These are phyloP conservation scores for Hoplodrina ambigua DNA, from an alignment of 2,888 invertebrate genomes.

Conservation along the genomic window DNA sequence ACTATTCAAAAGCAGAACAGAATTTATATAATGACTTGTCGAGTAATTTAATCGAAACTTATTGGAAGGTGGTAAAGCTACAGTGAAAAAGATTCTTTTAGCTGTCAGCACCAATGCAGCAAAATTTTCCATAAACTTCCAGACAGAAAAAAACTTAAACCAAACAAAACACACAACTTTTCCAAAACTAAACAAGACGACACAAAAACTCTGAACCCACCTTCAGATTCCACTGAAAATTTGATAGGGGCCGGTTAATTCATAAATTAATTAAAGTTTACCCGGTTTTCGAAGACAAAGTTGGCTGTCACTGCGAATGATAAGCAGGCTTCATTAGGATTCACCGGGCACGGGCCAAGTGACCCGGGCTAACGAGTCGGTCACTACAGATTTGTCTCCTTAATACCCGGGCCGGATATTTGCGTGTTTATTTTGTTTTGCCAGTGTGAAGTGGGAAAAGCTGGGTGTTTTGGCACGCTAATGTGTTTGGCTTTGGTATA, in stretches of 20 bases:
- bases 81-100: no score
- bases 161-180: slow-evolving; percentile 12
- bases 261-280: slow-evolving; percentile 88
- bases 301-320: slow-evolving; percentile 83
- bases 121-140: slow-evolving; percentile 2
- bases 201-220: slow-evolving; percentile 57
- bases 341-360: slow-evolving; percentile 67
- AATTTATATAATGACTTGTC: no score
- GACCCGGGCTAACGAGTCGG: slow-evolving; percentile 77
- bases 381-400: slow-evolving; percentile 81
- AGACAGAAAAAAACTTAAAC: slow-evolving; percentile 6
- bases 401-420: slow-evolving; percentile 74
- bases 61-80: no score
- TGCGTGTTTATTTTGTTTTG: slow-evolving; percentile 55
- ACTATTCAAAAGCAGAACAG: no score
- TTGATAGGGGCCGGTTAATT: slow-evolving; percentile 80
- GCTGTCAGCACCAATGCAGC: background rate
- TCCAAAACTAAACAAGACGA: slow-evolving; percentile 49
- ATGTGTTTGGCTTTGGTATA: background rate
- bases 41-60: no score
- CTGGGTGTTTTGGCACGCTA: slow-evolving; percentile 1
- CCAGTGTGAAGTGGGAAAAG: slow-evolving; percentile 13
- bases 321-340: slow-evolving; percentile 84
- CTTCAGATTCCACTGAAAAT: slow-evolving; percentile 73
- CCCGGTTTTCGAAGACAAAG: slow-evolving; percentile 71